Evolutionary conservation across 2,797 vertebrate genomes (phyloP).

Genomic region (Cyclopterus lumpus): DNA sequence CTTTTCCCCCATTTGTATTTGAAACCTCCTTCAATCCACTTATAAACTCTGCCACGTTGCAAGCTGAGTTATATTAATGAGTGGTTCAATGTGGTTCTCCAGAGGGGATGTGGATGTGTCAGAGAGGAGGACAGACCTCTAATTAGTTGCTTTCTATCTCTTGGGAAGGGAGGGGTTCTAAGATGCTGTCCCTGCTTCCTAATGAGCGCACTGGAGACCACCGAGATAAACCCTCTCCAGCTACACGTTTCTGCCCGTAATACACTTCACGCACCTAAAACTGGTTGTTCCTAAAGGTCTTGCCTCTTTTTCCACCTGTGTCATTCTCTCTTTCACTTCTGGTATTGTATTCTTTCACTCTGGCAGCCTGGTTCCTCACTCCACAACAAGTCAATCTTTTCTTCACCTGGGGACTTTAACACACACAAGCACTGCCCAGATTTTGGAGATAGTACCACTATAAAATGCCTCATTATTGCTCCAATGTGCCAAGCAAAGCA

Average conservation of each 20-base stretch:
- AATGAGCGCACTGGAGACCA: constrained; percentile 82
- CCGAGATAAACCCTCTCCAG: constrained; percentile 53
- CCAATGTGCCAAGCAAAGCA: constrained; percentile 43
- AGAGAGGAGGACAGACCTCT: constrained; percentile 73
- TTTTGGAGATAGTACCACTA: constrained; percentile 40
- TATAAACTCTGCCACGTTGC: constrained; percentile 46
- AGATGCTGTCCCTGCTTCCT: constrained; percentile 73
- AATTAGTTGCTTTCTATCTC: constrained; percentile 76
- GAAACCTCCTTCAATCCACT: constrained; percentile 19
- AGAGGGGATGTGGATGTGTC: constrained; percentile 64
- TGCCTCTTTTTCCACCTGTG: constrained; percentile 18
- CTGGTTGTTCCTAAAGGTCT: constrained; percentile 63
- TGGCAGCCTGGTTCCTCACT: constrained; percentile 7
- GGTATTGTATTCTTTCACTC: constrained; percentile 32
- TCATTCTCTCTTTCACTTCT: constrained; percentile 37
- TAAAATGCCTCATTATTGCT: constrained; percentile 50
- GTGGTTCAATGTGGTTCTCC: constrained; percentile 48
- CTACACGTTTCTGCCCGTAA: constrained; percentile 44
- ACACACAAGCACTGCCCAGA: constrained; percentile 36
- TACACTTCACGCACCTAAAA: constrained; percentile 53
- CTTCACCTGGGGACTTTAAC: constrained; percentile 25
- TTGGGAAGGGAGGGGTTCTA: constrained; percentile 62
- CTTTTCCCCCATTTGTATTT: constrained; percentile 27
- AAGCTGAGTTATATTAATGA: constrained; percentile 33
- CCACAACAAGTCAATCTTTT: constrained; percentile 51